phyloP scores from a whole-genome alignment of 2,888 invertebrate species.

The Phorcus lineatus region DNA sequence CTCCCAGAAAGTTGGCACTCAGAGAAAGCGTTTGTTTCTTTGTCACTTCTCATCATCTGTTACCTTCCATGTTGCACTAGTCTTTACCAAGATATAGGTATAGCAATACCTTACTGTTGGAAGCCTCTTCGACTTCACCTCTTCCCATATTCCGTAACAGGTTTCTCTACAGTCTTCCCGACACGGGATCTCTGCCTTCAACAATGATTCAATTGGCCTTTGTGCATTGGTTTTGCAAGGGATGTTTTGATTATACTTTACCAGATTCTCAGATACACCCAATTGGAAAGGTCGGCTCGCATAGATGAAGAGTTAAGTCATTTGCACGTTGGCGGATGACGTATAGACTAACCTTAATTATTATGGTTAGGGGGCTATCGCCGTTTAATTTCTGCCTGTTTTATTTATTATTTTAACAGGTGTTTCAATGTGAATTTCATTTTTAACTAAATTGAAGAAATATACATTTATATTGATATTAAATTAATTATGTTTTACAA shows the following conservation, averaged over 20 bases:
- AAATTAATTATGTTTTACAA: no score
- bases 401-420: no score
- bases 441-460: no score
- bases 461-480: no score
- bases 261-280: conserved; percentile 14
- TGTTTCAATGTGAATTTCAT: no score
- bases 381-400: not conserved
- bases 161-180: not conserved
- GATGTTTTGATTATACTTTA: not conserved
- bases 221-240: not conserved
- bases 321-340: not conserved
- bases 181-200: not conserved
- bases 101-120: not conserved
- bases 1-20: not conserved
- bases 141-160: conserved; percentile 20
- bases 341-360: not conserved
- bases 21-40: not conserved
- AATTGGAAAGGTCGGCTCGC: not conserved
- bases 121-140: not conserved
- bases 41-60: conserved; percentile 3
- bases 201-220: not conserved
- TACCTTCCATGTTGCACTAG: not conserved
- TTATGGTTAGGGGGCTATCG: not conserved
- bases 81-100: not conserved
- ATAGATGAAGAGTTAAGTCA: not conserved